Base-by-base conservation (phyloP, 2,113 vertebrate species). In the Ochotona princeps region DNA sequence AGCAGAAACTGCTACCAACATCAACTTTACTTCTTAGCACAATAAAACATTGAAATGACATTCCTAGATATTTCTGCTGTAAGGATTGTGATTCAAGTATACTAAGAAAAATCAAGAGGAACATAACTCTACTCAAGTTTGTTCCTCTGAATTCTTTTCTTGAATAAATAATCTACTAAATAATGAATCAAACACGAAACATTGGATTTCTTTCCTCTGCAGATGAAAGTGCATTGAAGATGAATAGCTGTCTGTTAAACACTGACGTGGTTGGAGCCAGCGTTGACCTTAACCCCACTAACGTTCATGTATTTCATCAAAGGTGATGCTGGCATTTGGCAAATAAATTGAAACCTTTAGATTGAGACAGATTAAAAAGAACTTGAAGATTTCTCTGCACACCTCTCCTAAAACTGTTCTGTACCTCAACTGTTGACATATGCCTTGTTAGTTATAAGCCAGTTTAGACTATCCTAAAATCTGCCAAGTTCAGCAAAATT, bases 181-280 rank as follows among this genome's bases (percentile, higher is more conserved):
- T 96, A 93, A 95, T 96, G 75, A 74, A 92, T 95, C 95, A 96
- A 92, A 85, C 9, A 65, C 44, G 83, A 90, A 85, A 6, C 10
- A 14, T 1, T 54, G 13, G 7, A 0, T 75, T 10, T 78, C 60
- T 15, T 69, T 61, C 25, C 66, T 78, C 57, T 91, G 35, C 2
- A 94, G 69, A 95, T 95, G 44, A 90, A 95, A 96, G 78, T 17
- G 11, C 74, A 90, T 92, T 47, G 85, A 82, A 28, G 30, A 90
- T 94, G 69, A 93, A 65, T 32, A 72, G 15, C 47, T 83, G 5
- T 35, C 49, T 3, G 14, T 18, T 63, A 21, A 38, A 18, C 3
- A 18, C n/a, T 51, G 20, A n/a, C 44, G 0, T 5, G 49, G 21
- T 8, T 87, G 57, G 30, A 79, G 49, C 38, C 49, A 57, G 26